Base-by-base conservation (phyloP, 2,888 invertebrate genomes). In the Phortica magna region DNA sequence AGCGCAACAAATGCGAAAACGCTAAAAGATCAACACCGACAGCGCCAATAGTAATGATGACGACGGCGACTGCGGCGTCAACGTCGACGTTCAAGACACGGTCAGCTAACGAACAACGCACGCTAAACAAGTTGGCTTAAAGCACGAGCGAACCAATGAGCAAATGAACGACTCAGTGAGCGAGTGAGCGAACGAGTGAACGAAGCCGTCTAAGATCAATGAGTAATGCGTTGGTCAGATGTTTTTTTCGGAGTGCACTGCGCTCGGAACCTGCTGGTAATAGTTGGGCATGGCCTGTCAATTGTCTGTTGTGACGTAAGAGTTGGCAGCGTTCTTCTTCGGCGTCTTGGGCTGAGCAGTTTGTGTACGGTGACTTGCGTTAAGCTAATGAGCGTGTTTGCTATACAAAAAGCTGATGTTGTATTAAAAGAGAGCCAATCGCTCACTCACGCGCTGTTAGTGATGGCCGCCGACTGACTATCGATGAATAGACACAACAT, bases 61-160 rank as follows among this genome's bases (percentile, higher is more conserved):
- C 14, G 7, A 48, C 9, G 48, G 22, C 48, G 39, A 70, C 70
- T 10, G 22, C 43, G 53, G 9, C 53, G 19, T 12, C n/a, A 10
- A 48, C 70, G 12, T 22, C 70, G 48, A 3, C 53, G 67, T 7
- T 12, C 7, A 48, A 48, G 39, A 64, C 10, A 64, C 42, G 67
- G 48, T 71, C 53, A 22, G 6, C 17, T 61, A 10, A 19, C 17
- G 19, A 0, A 17, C 61, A 19, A 17, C 22, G 61, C 61, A 22
- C 19, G 17, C 61, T 53, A 71, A 71, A 71, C 70, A 55, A 71
- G 70, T 71, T 71, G 53, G 70, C 70, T 14, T 55, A 71, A 55
- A 71, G 70, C 70, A 41, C 14, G 70, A 31, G 53, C 70, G 48
- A 61, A 1, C 31, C 6, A 68, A 19, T 43, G 42, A 68, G 68